Evolutionary conservation across 2,888 invertebrate species (phyloP).

Genomic region (Agonum fuliginosum): DNA sequence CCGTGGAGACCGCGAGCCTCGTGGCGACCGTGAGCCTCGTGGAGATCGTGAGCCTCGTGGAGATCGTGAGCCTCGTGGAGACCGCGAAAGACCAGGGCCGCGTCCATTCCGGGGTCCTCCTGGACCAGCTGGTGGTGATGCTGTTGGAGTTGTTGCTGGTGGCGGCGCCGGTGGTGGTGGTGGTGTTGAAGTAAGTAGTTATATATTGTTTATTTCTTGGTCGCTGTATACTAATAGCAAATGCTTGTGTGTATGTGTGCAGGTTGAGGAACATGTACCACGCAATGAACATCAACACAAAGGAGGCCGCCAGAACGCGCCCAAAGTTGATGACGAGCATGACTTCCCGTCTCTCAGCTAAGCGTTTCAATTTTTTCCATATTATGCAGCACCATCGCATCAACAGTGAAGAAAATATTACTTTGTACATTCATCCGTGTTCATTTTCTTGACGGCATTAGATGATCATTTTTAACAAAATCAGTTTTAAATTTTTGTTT

Average conservation of each 20-base stretch:
- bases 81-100: constrained; percentile 8
- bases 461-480: constrained; percentile 30
- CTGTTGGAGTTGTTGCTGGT: constrained; percentile 26
- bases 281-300: constrained; percentile 56
- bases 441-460: constrained; percentile 49
- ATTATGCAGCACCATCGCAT: constrained; percentile 46
- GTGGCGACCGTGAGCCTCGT: constrained; percentile 19
- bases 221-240: neutral
- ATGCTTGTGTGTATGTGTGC: neutral
- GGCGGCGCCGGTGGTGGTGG: constrained; percentile 17
- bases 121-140: constrained; percentile 9
- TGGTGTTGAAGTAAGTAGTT: constrained; percentile 8
- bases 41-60: constrained; percentile 14
- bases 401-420: constrained; percentile 31
- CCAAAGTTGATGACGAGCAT: constrained; percentile 96
- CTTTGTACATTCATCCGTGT: constrained; percentile 55
- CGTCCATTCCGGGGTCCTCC: constrained; percentile 68
- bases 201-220: neutral
- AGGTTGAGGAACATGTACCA: constrained; percentile 58
- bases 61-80: constrained; percentile 14
- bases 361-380: constrained; percentile 65
- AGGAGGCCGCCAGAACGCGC: constrained; percentile 73
- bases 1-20: neutral
- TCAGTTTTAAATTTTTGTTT: neutral
- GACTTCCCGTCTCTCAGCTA: constrained; percentile 96